A percentile compares a stretch with the other conserved stretches of the same genome.
Conservation (phyloP, 2,888 invertebrate species). For the Steinernema scapterisci region DNA sequence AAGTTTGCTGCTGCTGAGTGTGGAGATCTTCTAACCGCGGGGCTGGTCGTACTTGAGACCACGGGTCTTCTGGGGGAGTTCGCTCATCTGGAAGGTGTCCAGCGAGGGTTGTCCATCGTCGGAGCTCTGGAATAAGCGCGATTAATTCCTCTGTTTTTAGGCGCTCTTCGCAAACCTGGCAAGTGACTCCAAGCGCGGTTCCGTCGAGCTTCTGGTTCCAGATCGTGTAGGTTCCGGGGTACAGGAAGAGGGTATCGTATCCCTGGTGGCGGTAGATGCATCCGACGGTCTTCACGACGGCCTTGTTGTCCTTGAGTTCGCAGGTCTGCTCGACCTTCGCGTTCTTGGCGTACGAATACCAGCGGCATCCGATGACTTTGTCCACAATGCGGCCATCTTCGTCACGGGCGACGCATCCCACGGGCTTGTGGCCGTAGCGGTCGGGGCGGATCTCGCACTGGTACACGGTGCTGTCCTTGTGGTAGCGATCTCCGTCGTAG, state of each 20-base stretch:
- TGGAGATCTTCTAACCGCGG: conserved; percentile 21
- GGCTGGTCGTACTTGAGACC: conserved; percentile 52
- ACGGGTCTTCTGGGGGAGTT: conserved; percentile 45
- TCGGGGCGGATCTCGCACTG: conserved; percentile 62
- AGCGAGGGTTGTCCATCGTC: conserved; percentile 46
- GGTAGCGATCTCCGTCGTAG: conserved; percentile 61
- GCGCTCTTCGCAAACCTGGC: conserved; percentile 33
- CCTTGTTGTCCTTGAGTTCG: conserved; percentile 46
- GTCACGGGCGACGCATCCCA: conserved; percentile 54
- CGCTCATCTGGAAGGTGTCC: conserved; percentile 48
- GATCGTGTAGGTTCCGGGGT: conserved; percentile 57
- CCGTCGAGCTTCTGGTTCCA: conserved; percentile 55
- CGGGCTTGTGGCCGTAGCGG: conserved; percentile 52
- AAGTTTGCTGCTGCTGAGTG: neutral
- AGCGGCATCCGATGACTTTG: conserved; percentile 60
- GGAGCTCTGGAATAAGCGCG: conserved; percentile 33
- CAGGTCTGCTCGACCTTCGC: conserved; percentile 61
- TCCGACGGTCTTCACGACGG: conserved; percentile 54
- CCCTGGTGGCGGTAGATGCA: conserved; percentile 62
- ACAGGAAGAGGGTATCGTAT: conserved; percentile 57
- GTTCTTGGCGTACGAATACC: conserved; percentile 43
- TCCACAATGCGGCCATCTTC: conserved; percentile 54
- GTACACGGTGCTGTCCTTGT: conserved; percentile 53
- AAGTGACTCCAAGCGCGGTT: conserved; percentile 51
- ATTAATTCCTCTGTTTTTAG: neutral